These are phyloP conservation scores for Spizella passerina DNA, from an alignment of 2,797 vertebrate species.

Conservation along the genomic window DNA sequence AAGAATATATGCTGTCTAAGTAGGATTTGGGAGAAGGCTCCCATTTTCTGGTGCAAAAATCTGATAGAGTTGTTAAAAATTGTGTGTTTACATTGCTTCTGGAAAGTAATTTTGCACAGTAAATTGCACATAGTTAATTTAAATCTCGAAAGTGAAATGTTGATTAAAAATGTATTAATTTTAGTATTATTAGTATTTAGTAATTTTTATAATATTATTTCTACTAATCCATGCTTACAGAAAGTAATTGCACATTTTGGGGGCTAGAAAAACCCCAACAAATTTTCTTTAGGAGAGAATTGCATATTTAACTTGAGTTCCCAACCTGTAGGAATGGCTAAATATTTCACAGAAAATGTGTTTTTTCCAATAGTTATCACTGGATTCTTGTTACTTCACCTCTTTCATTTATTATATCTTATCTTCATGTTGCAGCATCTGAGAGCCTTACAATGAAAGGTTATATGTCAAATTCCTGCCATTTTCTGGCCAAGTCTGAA, in stretches of 20 bases:
- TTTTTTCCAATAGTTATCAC: background rate
- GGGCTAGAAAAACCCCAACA: background rate
- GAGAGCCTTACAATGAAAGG: background rate
- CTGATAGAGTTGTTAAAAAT: background rate
- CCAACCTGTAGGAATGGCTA: background rate
- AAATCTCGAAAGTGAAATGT: background rate
- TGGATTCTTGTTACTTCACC: background rate
- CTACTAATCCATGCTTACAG: background rate
- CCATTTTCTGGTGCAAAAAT: background rate
- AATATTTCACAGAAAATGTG: background rate
- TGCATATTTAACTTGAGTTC: background rate
- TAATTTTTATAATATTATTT: conserved; percentile 2
- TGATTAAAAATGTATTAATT: background rate
- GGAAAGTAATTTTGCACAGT: background rate
- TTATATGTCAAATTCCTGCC: background rate
- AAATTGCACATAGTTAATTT: background rate
- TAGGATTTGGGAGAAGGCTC: background rate
- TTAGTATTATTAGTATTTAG: background rate
- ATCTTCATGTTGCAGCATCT: background rate
- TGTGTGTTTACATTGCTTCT: background rate
- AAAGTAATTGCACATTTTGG: background rate
- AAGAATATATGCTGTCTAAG: background rate
- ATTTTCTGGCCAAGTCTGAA: background rate
- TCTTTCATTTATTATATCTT: background rate
- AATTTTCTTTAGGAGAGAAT: background rate